A percentile compares a stretch with the other conserved stretches of the same genome.
These are phyloP conservation scores for Hyposoter didymator DNA, from an alignment of 2,888 invertebrate genomes.

Conservation along the genomic window DNA sequence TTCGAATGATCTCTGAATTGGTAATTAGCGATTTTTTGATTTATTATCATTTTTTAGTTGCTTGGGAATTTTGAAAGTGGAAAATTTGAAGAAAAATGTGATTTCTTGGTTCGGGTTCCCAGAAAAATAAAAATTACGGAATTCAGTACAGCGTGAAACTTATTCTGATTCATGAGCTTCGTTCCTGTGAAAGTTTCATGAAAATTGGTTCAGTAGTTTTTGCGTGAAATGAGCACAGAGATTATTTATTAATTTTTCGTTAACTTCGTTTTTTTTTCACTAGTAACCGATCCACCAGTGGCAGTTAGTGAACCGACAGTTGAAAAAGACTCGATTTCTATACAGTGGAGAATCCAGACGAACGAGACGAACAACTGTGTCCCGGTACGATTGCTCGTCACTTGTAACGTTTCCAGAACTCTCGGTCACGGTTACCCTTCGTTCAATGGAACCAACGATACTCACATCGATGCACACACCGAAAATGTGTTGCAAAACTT, in stretches of 20 bases:
- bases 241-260: background rate
- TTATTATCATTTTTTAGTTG: too few relatives aligned
- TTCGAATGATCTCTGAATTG: too few relatives aligned
- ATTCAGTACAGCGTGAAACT: too few relatives aligned
- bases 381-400: slow-evolving; percentile 67
- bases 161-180: too few relatives aligned
- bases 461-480: slow-evolving; percentile 40
- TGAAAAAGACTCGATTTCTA: slow-evolving; percentile 63
- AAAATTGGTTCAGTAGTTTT: too few relatives aligned
- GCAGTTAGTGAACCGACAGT: slow-evolving; percentile 5
- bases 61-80: too few relatives aligned
- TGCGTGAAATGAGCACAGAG: too few relatives aligned
- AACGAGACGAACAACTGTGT: slow-evolving; percentile 73
- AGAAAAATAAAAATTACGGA: too few relatives aligned
- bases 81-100: too few relatives aligned
- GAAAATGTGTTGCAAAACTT: slow-evolving; percentile 53
- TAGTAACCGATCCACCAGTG: slow-evolving; percentile 71
- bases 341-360: slow-evolving; percentile 74
- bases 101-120: too few relatives aligned
- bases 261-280: slow-evolving; percentile 50
- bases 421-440: slow-evolving; percentile 73
- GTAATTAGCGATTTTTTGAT: too few relatives aligned
- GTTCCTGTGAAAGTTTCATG: too few relatives aligned
- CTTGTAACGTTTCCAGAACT: slow-evolving; percentile 70
- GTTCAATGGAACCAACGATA: slow-evolving; percentile 41